phyloP scores from a whole-genome alignment of 2,888 invertebrate species.

The Hypercompe scribonia region DNA sequence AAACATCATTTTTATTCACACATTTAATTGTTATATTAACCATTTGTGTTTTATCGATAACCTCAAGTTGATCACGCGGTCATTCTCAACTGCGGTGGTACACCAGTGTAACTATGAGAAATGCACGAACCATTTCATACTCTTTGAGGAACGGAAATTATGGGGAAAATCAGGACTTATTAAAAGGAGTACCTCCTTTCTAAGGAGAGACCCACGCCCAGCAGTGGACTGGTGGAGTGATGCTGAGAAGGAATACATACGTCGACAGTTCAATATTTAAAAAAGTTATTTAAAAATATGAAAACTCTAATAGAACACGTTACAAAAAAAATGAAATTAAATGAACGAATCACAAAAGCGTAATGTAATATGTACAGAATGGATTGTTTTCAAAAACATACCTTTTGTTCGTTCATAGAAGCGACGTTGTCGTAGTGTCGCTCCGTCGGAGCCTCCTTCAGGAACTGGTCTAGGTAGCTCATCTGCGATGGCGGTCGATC shows the following conservation, averaged over 20 bases:
- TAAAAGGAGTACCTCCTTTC: neutral
- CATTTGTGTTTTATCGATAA: no score
- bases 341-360: constrained; percentile 42
- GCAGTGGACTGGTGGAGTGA: no score
- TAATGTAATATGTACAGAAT: constrained; percentile 18
- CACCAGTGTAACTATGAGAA: no score
- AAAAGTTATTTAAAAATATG: neutral
- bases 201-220: neutral
- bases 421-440: constrained; percentile 82
- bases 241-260: neutral
- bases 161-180: no score
- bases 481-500: constrained; percentile 96
- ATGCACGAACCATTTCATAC: no score
- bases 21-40: no score
- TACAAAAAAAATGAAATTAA: constrained; percentile 28
- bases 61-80: no score
- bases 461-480: constrained; percentile 96
- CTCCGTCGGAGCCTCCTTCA: constrained; percentile 89
- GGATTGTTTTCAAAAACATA: constrained; percentile 52
- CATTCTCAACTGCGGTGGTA: no score
- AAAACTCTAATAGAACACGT: constrained; percentile 27
- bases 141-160: no score
- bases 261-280: neutral
- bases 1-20: no score
- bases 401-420: constrained; percentile 81